Percentiles rank a stretch among this genome's conserved stretches.
phyloP scores from a whole-genome alignment of 2,113 vertebrate genomes.

The Seriola aureovittata region DNA sequence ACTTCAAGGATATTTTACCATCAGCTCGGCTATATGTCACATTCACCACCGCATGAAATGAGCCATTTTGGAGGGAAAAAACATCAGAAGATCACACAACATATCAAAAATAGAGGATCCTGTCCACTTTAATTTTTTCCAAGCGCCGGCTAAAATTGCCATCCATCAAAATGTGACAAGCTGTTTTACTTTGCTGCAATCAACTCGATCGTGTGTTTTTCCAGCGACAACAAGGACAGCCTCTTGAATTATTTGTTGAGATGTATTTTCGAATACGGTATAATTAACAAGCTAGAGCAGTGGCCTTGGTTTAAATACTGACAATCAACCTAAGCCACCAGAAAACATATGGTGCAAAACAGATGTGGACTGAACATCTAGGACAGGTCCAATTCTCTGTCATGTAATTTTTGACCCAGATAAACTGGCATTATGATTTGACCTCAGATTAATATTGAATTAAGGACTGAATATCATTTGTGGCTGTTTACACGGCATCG shows the following conservation, averaged over 20 bases:
- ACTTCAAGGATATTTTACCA: slow-evolving; percentile 46
- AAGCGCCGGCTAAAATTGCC: background rate
- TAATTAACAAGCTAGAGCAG: slow-evolving; percentile 50
- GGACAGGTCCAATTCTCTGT: slow-evolving; percentile 75
- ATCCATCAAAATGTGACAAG: slow-evolving; percentile 11
- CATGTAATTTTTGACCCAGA: slow-evolving; percentile 76
- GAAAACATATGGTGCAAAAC: slow-evolving; percentile 71
- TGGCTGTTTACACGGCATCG: slow-evolving; percentile 72
- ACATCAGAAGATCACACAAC: slow-evolving; percentile 1
- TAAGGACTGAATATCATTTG: slow-evolving; percentile 68
- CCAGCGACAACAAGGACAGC: slow-evolving; percentile 18
- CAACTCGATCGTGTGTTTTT: slow-evolving; percentile 17
- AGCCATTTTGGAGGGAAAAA: background rate
- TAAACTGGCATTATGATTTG: slow-evolving; percentile 76
- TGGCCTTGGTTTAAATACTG: slow-evolving; percentile 36
- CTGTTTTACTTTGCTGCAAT: slow-evolving; percentile 19
- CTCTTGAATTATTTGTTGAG: slow-evolving; percentile 43
- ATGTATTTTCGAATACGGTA: slow-evolving; percentile 31
- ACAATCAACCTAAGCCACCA: slow-evolving; percentile 60
- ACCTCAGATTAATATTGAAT: slow-evolving; percentile 80
- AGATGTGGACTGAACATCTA: slow-evolving; percentile 73
- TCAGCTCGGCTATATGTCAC: slow-evolving; percentile 8
- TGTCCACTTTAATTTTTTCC: slow-evolving; percentile 5
- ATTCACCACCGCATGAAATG: background rate
- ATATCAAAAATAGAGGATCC: slow-evolving; percentile 12